phyloP scores from a whole-genome alignment of 2,888 invertebrate genomes.

The Drosophila sordidula region DNA sequence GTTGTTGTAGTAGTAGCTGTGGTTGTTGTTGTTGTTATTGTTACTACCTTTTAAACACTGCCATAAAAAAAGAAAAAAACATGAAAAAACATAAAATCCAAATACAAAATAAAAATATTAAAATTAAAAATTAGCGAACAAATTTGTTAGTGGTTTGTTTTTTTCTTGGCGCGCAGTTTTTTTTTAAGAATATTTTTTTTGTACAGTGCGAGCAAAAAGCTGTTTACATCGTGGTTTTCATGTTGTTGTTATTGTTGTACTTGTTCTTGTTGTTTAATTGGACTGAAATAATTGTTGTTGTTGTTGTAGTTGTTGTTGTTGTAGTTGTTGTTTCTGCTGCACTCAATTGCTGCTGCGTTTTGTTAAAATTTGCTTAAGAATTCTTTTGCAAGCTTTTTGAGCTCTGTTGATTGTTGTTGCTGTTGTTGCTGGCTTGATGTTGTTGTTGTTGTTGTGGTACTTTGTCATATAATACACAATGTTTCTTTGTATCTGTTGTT shows the following conservation, averaged over 20 bases:
- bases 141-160: slow-evolving; percentile 46
- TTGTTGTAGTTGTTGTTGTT: slow-evolving; percentile 32
- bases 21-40: slow-evolving; percentile 48
- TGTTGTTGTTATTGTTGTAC: slow-evolving; percentile 27
- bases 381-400: slow-evolving; percentile 31
- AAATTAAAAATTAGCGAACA: slow-evolving; percentile 35
- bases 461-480: slow-evolving; percentile 71
- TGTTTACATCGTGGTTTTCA: slow-evolving; percentile 32
- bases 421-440: slow-evolving; percentile 57
- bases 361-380: slow-evolving; percentile 32
- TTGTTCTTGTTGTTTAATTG: slow-evolving; percentile 43
- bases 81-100: slow-evolving; percentile 14
- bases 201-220: slow-evolving; percentile 56
- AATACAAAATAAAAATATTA: slow-evolving; percentile 13
- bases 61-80: slow-evolving; percentile 41
- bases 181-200: slow-evolving; percentile 10
- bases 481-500: slow-evolving; percentile 53
- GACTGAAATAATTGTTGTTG: slow-evolving; percentile 34
- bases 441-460: slow-evolving; percentile 60
- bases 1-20: slow-evolving; percentile 29
- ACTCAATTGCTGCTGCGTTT: slow-evolving; percentile 42
- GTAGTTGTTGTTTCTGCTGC: slow-evolving; percentile 44
- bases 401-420: slow-evolving; percentile 39
- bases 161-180: slow-evolving; percentile 29
- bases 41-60: slow-evolving; percentile 57